Evolutionary conservation across 35 echinoderm and acorn worm species (phyloP), one percentile per base, ranked within the genome.

Genomic region (Anneissia japonica): DNA sequence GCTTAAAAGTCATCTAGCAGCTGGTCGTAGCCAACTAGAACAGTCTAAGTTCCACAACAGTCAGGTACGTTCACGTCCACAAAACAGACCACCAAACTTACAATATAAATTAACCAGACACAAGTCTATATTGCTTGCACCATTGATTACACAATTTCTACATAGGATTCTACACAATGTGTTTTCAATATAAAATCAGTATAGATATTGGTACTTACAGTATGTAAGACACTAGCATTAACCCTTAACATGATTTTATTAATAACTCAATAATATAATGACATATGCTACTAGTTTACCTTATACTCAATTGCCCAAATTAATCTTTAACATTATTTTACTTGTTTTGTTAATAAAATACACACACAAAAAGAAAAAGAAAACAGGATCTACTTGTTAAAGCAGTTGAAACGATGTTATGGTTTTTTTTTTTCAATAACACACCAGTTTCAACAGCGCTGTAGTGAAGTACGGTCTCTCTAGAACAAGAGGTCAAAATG

Each of bases 261-360:
- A 2, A 64, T 64, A 64, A 64, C 51, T 64, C 51, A 64, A 64
- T 64, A 12, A 64, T 64, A 64, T 64, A 64, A 64, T 23, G 26
- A 64, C 51, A 64, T 19, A 64, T 64, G 19, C 51, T 64, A 64
- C 51, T 64, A 64, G 51, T n/a, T n/a, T n/a, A n/a, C n/a, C n/a
- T n/a, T n/a, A n/a, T n/a, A n/a, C n/a, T n/a, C n/a, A 64, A 64
- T 64, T 64, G 51, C 51, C 51, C 51, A 64, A 64, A 64, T 64
- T 64, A 64, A 64, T 64, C 51, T 64, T 64, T 23, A 64, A 64
- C 51, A 64, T 64, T 64, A 64, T 64, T 64, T 64, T 64, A 64
- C 51, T 64, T 64, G 51, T 64, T 64, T 64, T 64, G 51, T 64
- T 64, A 64, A 64, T 64, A 64, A 64, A 64, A 64, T 64, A 64